phyloP scores from a whole-genome alignment of 1,140 invertebrate species.

The Drosophila lowei region DNA sequence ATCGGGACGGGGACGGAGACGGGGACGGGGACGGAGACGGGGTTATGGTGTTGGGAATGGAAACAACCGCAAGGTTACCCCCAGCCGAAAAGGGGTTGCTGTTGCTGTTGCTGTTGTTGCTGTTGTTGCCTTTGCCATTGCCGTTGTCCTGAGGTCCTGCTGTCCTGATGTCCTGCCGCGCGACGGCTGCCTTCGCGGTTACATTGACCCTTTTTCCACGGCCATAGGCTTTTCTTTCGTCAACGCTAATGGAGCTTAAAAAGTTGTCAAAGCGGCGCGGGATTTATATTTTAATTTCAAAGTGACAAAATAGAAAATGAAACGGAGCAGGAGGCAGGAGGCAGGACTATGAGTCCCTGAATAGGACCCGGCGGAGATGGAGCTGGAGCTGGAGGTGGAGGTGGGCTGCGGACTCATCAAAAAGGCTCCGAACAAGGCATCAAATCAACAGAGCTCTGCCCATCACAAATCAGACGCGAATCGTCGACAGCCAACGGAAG shows the following conservation, averaged over 20 bases:
- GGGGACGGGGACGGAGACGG: slow-evolving; percentile 14
- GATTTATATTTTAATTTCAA: slow-evolving; percentile 79
- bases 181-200: slow-evolving; percentile 41
- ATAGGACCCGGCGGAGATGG: neutral
- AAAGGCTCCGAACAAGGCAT: slow-evolving; percentile 44
- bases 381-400: too few species aligned
- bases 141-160: slow-evolving; percentile 37
- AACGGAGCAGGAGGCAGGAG: slow-evolving; percentile 46
- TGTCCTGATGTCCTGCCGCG: slow-evolving; percentile 32
- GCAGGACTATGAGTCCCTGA: neutral
- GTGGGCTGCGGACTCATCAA: slow-evolving; percentile 18
- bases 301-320: slow-evolving; percentile 77
- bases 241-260: slow-evolving; percentile 80
- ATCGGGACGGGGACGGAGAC: slow-evolving; percentile 24
- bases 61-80: slow-evolving; percentile 56
- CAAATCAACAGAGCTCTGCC: slow-evolving; percentile 57
- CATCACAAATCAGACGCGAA: slow-evolving; percentile 69
- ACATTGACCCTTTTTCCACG: slow-evolving; percentile 38
- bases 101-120: slow-evolving; percentile 25
- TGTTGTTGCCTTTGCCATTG: slow-evolving; percentile 12
- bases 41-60: slow-evolving; percentile 23
- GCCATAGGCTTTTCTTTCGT: slow-evolving; percentile 67
- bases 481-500: slow-evolving; percentile 47
- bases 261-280: slow-evolving; percentile 78
- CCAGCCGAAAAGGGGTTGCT: slow-evolving; percentile 35